Base-by-base conservation (phyloP, 2,797 vertebrate genomes). In the Cheirogaleus major region DNA sequence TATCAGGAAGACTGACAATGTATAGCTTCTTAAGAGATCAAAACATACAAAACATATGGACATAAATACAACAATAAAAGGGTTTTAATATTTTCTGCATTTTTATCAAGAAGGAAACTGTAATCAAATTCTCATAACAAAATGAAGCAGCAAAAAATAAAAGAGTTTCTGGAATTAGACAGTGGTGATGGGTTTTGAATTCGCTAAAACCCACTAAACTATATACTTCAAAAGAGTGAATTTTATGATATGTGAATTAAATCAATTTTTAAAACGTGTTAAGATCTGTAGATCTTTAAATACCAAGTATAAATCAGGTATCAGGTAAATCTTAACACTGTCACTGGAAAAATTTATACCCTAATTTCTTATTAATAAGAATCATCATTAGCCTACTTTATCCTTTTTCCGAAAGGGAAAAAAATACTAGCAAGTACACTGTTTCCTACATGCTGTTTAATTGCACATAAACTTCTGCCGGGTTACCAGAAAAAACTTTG, bases 91-190 rank as follows among this genome's bases (percentile, higher is more conserved):
- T 73, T 41, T 35, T 48, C 38, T 50, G 57, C 27, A 61, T 72
- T 95, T 90, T 85, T 89, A 82, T 65, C 22, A 95, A 95, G 84
- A 90, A 72, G n/a, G 6, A 96, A 82, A 92, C 57, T 20, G 87
- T 15, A 75, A 79, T 61, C 50, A 75, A 82, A 87, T 83, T 75
- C 13, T 86, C 52, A 0, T 82, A 59, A 57, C 55, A 96, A 96
- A 97, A 82, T 67, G 82, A 85, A 89, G 57, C 3, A 70, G 43
- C 50, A 81, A 92, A 69, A 78, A 72, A 38, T 81, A 79, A 92
- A 90, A 84, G 12, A 61, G 20, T 59, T 93, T 55, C 32, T 79
- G n/a, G 50, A 90, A 90, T 90, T 52, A 85, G 63, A 85, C 0
- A 79, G 2, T 67, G 45, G 38, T 41, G 90, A 75, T 83, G 55